These are phyloP conservation scores for Abrostola triplasia DNA, from an alignment of 2,888 invertebrate species.

Conservation along the genomic window DNA sequence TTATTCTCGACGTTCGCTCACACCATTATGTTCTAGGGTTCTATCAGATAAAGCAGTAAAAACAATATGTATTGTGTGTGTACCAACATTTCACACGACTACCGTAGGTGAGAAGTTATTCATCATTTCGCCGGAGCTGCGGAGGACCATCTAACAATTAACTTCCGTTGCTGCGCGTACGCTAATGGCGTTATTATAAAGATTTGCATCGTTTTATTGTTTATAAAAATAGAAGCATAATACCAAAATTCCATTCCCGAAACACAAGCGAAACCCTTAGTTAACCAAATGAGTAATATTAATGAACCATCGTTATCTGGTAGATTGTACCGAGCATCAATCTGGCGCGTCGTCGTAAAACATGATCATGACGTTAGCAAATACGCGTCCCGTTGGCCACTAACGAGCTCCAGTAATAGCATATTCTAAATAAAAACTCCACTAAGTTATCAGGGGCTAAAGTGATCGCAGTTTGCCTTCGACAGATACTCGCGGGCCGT, in stretches of 20 bases:
- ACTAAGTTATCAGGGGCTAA: constrained; percentile 37
- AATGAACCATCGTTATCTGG: constrained; percentile 31
- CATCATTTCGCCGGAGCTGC: constrained; percentile 63
- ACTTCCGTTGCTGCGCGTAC: constrained; percentile 78
- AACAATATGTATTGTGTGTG: constrained; percentile 64
- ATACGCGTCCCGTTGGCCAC: constrained; percentile 51
- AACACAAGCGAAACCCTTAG: constrained; percentile 4
- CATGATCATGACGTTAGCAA: constrained; percentile 54
- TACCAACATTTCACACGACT: constrained; percentile 75
- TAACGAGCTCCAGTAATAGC: constrained; percentile 51
- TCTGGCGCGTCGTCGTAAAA: constrained; percentile 45
- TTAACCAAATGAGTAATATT: constrained; percentile 42
- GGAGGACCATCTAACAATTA: constrained; percentile 74
- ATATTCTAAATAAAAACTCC: constrained; percentile 47
- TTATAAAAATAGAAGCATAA: constrained; percentile 29
- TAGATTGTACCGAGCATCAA: constrained; percentile 35
- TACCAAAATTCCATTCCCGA: constrained; percentile 6
- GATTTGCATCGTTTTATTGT: constrained; percentile 63
- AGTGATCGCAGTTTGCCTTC: constrained; percentile 36
- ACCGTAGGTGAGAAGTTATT: constrained; percentile 75
- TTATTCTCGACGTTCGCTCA: constrained; percentile 55
- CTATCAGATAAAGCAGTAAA: constrained; percentile 72
- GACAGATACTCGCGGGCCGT: constrained; percentile 19
- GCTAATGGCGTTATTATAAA: constrained; percentile 74
- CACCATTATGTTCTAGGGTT: constrained; percentile 68